These are phyloP conservation scores for Columba livia DNA, from an alignment of 2,113 vertebrate species.

Conservation along the genomic window DNA sequence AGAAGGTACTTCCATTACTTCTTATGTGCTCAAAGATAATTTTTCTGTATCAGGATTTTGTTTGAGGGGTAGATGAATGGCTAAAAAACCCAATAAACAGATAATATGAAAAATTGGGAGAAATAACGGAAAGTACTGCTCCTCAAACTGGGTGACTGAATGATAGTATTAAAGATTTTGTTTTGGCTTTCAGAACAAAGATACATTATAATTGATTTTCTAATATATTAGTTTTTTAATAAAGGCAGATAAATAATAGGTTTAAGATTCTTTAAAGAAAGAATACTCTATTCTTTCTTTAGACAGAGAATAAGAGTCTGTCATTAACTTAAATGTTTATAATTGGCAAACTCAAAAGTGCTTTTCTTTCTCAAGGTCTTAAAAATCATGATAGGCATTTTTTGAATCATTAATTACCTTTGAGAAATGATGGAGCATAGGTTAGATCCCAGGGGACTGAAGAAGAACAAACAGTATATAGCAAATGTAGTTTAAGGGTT, in stretches of 20 bases:
- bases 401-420: slow-evolving; percentile 22
- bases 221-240: slow-evolving; percentile 1
- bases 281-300: not conserved
- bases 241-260: accelerated
- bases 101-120: not conserved
- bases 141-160: not conserved
- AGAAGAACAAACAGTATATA: not conserved
- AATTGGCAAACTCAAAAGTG: not conserved
- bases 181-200: not conserved
- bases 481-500: not conserved
- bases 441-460: not conserved
- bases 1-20: not conserved
- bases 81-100: not conserved
- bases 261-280: not conserved
- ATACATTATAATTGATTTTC: not conserved
- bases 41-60: not conserved
- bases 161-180: not conserved
- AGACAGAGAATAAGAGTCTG: not conserved
- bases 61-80: not conserved
- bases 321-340: not conserved
- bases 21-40: not conserved
- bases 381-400: not conserved
- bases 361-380: not conserved
- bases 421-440: not conserved
- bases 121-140: not conserved